These are phyloP conservation scores for Ranitomeya imitator DNA, from an alignment of 2,113 vertebrate genomes.

Conservation along the genomic window DNA sequence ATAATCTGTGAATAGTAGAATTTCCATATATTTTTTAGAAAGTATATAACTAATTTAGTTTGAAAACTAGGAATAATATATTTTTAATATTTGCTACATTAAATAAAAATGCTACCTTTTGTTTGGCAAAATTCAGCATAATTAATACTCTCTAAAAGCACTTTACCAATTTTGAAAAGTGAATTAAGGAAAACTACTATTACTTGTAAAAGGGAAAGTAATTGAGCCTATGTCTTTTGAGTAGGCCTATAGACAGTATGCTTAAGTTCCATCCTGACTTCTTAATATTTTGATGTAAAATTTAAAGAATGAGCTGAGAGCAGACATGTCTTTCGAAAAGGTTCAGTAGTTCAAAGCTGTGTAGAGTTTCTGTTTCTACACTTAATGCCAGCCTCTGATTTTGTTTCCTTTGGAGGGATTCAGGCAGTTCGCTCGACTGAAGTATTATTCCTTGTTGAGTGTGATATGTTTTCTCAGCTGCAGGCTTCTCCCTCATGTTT, in stretches of 20 bases:
- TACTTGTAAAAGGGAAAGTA: not conserved
- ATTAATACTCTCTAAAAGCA: not conserved
- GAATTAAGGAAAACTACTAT: constrained; percentile 13
- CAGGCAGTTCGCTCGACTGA: constrained; percentile 26
- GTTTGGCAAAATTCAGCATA: not conserved
- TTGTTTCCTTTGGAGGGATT: constrained; percentile 61
- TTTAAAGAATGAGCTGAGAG: constrained; percentile 36
- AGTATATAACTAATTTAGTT: no score
- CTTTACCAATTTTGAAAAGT: not conserved
- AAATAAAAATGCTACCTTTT: not conserved
- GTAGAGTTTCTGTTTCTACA: constrained; percentile 42
- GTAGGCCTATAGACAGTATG: not conserved
- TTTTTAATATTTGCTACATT: not conserved
- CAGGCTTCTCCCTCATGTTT: constrained; percentile 52
- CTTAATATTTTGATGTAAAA: constrained; percentile 51
- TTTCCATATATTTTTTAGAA: no score
- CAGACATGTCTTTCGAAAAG: constrained; percentile 7
- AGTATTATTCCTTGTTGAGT: constrained; percentile 53
- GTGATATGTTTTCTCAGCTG: constrained; percentile 63
- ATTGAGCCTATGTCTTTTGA: not conserved
- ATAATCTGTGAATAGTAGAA: no score
- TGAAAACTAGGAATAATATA: not conserved
- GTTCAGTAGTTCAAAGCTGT: constrained; percentile 32
- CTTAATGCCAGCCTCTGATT: constrained; percentile 45
- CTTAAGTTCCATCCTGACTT: not conserved